phyloP scores from a whole-genome alignment of 2,113 vertebrate genomes.

The Pseudonaja textilis region DNA sequence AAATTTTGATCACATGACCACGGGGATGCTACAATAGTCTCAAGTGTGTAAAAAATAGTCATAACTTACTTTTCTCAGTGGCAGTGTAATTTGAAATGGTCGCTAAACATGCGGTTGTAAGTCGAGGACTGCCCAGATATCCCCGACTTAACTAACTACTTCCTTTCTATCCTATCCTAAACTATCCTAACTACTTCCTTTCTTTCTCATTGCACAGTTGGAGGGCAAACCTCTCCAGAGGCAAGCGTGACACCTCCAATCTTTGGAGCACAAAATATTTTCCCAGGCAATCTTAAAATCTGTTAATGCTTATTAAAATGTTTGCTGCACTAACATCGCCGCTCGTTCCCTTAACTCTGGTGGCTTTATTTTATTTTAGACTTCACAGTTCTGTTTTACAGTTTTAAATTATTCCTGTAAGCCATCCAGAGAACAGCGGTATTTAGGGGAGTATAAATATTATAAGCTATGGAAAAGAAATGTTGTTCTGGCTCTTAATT shows the following conservation, averaged over 20 bases:
- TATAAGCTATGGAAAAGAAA: neutral
- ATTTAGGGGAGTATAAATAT: neutral
- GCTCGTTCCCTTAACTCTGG: neutral
- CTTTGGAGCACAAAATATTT: neutral
- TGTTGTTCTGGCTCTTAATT: neutral
- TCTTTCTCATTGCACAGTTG: neutral
- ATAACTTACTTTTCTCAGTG: too few species aligned
- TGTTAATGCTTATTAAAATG: neutral
- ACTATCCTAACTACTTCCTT: neutral
- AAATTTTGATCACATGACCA: too few species aligned
- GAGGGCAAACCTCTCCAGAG: neutral
- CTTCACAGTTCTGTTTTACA: neutral
- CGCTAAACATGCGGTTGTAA: neutral
- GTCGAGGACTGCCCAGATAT: neutral
- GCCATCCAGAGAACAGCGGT: neutral
- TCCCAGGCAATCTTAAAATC: neutral
- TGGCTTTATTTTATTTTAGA: neutral
- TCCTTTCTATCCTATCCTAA: too few species aligned
- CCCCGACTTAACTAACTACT: neutral
- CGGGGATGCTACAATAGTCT: too few species aligned
- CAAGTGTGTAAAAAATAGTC: neutral
- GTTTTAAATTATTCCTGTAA: neutral
- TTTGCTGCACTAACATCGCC: neutral
- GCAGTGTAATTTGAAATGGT: too few species aligned
- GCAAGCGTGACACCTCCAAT: neutral